phyloP scores from a whole-genome alignment of 2,113 vertebrate genomes.

The Microtus richardsoni region DNA sequence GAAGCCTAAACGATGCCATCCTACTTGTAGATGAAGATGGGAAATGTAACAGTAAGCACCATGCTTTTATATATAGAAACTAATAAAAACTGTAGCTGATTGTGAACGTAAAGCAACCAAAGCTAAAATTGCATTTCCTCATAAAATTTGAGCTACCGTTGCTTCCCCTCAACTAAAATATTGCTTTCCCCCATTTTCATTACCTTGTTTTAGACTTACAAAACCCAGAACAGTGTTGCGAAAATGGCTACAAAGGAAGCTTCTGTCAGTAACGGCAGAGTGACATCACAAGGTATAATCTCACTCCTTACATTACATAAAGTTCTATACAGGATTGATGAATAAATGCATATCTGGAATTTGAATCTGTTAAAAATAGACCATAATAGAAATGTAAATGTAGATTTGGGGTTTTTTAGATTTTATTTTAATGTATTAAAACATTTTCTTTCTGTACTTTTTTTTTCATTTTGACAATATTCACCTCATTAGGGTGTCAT shows the following conservation, averaged over 20 bases:
- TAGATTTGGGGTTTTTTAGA: slow-evolving; percentile 67
- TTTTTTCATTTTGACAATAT: slow-evolving; percentile 75
- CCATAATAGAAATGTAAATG: slow-evolving; percentile 73
- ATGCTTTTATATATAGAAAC: slow-evolving; percentile 67
- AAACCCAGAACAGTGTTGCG: slow-evolving; percentile 53
- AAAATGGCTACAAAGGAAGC: slow-evolving; percentile 69
- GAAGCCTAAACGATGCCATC: slow-evolving; percentile 78
- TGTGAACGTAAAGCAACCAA: slow-evolving; percentile 61
- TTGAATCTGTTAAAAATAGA: slow-evolving; percentile 66
- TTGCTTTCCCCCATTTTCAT: slow-evolving; percentile 61
- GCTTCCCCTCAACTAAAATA: slow-evolving; percentile 45
- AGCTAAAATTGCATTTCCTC: slow-evolving; percentile 25
- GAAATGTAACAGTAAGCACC: slow-evolving; percentile 73
- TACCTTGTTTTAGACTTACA: slow-evolving; percentile 55
- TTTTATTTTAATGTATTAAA: slow-evolving; percentile 72
- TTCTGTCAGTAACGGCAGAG: slow-evolving; percentile 68
- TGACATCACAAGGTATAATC: slow-evolving; percentile 76
- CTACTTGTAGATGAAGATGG: slow-evolving; percentile 69
- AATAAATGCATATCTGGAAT: slow-evolving; percentile 63
- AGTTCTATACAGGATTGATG: slow-evolving; percentile 62
- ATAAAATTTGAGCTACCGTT: slow-evolving; percentile 59
- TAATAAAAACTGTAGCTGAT: slow-evolving; percentile 71
- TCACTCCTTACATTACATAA: slow-evolving; percentile 64
- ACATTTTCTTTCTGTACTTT: slow-evolving; percentile 60
- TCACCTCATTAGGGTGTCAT: slow-evolving; percentile 71